Percentiles rank a stretch among this genome's conserved stretches.
Evolutionary conservation across 2,888 invertebrate species (phyloP).

Genomic region (Synanthedon tipuliformis): DNA sequence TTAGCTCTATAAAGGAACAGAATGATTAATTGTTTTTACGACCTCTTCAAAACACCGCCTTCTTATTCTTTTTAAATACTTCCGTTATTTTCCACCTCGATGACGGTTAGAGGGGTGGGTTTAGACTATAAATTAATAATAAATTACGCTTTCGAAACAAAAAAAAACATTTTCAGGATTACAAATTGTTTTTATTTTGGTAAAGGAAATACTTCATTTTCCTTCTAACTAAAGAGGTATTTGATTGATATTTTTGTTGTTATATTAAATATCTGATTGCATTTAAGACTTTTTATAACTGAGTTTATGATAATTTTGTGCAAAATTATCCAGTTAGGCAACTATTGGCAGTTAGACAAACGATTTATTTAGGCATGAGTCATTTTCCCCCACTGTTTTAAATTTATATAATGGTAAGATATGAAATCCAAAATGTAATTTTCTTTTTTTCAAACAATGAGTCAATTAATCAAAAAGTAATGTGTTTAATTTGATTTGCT

Average conservation of each 20-base stretch:
- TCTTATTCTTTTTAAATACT: constrained; percentile 64
- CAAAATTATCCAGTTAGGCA: no score
- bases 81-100: constrained; percentile 68
- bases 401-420: no score
- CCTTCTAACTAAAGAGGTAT: neutral
- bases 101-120: constrained; percentile 55
- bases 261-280: neutral
- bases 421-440: neutral
- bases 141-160: constrained; percentile 47
- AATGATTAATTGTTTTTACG: constrained; percentile 67
- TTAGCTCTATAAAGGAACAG: constrained; percentile 56
- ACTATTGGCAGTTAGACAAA: no score
- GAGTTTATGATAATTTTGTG: no score
- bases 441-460: neutral
- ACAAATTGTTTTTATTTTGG: no score
- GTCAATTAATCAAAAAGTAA: no score
- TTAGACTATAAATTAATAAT: constrained; percentile 62
- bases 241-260: neutral
- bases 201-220: neutral
- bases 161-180: constrained; percentile 14
- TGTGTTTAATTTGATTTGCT: no score
- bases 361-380: no score
- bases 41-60: constrained; percentile 65
- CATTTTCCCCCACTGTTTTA: no score
- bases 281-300: neutral